phyloP scores from a whole-genome alignment of 2,113 vertebrate genomes.

The Stercorarius parasiticus region DNA sequence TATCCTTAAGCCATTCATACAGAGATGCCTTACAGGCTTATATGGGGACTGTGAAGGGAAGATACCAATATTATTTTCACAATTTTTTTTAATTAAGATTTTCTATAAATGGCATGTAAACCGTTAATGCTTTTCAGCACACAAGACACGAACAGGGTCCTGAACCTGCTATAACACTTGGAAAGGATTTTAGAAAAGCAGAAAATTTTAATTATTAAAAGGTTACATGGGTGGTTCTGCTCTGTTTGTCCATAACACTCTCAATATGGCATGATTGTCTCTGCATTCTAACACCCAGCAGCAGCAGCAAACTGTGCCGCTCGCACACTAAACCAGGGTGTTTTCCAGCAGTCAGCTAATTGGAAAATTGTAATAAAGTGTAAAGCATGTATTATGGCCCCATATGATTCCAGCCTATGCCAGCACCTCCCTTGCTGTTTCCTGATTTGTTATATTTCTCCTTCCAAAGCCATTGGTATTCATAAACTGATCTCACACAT shows the following conservation, averaged over 20 bases:
- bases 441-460: constrained; percentile 52
- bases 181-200: constrained; percentile 63
- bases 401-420: constrained; percentile 13
- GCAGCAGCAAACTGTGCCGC: constrained; percentile 35
- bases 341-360: constrained; percentile 51
- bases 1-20: not conserved
- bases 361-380: constrained; percentile 56
- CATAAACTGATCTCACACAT: constrained; percentile 32
- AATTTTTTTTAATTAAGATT: constrained; percentile 23
- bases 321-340: constrained; percentile 1
- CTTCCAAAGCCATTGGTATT: constrained; percentile 23
- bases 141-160: constrained; percentile 28
- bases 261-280: constrained; percentile 60
- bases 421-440: constrained; percentile 27
- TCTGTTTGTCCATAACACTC: constrained; percentile 62
- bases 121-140: constrained; percentile 23
- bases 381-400: not conserved
- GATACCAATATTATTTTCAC: not conserved
- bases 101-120: constrained; percentile 4
- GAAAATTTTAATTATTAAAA: constrained; percentile 71
- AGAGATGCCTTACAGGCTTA: not conserved
- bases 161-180: constrained; percentile 45
- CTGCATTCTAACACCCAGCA: constrained; percentile 39
- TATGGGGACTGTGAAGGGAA: not conserved
- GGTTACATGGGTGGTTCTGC: constrained; percentile 64